Evolutionary conservation across 2,797 vertebrate species (phyloP).

Genomic region (Antennarius maculatus): DNA sequence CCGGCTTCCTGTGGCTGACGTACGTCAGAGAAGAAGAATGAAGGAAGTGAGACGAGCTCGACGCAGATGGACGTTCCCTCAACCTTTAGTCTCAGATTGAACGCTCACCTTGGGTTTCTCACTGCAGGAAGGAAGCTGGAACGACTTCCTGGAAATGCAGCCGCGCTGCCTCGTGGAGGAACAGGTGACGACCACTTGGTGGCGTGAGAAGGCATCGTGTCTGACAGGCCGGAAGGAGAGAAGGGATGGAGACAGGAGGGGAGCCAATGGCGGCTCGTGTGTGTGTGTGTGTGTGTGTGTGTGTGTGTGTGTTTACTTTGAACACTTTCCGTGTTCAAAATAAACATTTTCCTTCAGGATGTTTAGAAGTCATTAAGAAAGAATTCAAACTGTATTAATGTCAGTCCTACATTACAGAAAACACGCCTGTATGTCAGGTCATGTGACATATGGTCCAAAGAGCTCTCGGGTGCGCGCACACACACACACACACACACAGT

Average conservation of each 20-base stretch:
- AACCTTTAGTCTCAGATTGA: neutral
- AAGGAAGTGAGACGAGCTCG: too few relatives aligned
- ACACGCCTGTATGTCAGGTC: too few relatives aligned
- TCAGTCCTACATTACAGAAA: too few relatives aligned
- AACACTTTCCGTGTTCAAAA: neutral
- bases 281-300: slow-evolving; percentile 54
- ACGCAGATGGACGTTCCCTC: too few relatives aligned
- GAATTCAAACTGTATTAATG: too few relatives aligned
- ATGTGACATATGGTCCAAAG: too few relatives aligned
- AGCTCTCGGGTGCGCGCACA: too few relatives aligned
- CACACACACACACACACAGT: too few relatives aligned
- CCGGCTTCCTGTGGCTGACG: neutral
- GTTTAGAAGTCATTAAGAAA: too few relatives aligned
- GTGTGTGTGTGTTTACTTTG: slow-evolving; percentile 27
- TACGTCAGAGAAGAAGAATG: too few relatives aligned
- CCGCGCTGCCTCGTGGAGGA: slow-evolving; percentile 43
- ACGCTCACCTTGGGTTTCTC: neutral
- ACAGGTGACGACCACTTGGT: slow-evolving; percentile 75
- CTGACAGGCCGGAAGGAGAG: slow-evolving; percentile 76
- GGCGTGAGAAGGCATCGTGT: slow-evolving; percentile 71
- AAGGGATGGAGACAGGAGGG: slow-evolving; percentile 69
- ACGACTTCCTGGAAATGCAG: slow-evolving; percentile 14
- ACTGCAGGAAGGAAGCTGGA: neutral
- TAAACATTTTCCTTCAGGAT: too few relatives aligned
- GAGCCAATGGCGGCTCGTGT: slow-evolving; percentile 74